Percentiles rank a stretch among this genome's conserved stretches.
Conservation (phyloP, 2,888 invertebrate species). For the Flexamia atlantica region DNA sequence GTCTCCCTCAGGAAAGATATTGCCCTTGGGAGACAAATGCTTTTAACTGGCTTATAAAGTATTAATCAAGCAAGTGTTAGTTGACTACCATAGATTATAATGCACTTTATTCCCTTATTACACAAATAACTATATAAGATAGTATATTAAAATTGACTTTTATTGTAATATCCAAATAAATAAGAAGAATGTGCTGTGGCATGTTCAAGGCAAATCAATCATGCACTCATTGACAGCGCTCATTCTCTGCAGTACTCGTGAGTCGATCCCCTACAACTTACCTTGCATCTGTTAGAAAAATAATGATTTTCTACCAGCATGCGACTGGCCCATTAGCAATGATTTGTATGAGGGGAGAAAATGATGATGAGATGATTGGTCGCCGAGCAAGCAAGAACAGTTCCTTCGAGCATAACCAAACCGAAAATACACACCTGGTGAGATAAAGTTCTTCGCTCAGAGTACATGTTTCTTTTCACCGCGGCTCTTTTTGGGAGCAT, state of each 20-base stretch:
- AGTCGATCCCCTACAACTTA: neutral
- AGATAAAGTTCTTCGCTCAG: constrained; percentile 53
- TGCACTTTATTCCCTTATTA: too few relatives aligned
- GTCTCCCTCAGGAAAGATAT: too few relatives aligned
- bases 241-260: neutral
- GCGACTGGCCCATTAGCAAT: constrained; percentile 29
- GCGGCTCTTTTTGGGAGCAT: constrained; percentile 52
- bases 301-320: constrained; percentile 24
- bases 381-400: constrained; percentile 36
- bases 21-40: too few relatives aligned
- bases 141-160: too few relatives aligned
- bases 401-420: neutral
- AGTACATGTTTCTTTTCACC: constrained; percentile 55
- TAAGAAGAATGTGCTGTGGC: neutral
- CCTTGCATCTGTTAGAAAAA: neutral
- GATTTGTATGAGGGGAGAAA: constrained; percentile 25
- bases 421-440: constrained; percentile 53
- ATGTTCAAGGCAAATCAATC: constrained; percentile 3
- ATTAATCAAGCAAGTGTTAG: too few relatives aligned
- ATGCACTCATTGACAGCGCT: neutral
- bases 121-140: too few relatives aligned
- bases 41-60: too few relatives aligned
- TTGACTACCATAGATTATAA: too few relatives aligned
- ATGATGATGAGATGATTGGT: constrained; percentile 47
- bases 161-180: too few relatives aligned